Percentiles rank a stretch among this genome's conserved stretches.
Evolutionary conservation across 2,797 vertebrate species (phyloP).

Genomic region (Etheostoma nigrum): DNA sequence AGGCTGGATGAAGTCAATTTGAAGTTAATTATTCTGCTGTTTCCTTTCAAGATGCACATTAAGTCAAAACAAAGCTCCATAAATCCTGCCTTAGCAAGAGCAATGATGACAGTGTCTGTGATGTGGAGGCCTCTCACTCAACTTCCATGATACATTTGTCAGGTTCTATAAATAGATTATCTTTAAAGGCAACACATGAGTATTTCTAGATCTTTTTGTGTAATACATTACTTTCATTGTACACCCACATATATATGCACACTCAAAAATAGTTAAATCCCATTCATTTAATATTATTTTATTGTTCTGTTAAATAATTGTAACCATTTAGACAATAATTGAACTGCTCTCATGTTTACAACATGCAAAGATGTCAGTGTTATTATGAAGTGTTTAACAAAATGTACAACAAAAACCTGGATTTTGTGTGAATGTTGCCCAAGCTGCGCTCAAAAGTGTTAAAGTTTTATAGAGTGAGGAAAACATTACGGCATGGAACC

Average conservation of each 20-base stretch:
- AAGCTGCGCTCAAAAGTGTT: constrained; percentile 31
- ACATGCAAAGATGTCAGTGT: constrained; percentile 19
- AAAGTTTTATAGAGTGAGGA: constrained; percentile 59
- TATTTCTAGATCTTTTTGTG: constrained; percentile 1
- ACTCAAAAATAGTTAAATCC: background rate
- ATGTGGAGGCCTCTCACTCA: constrained; percentile 31
- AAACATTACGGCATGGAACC: constrained; percentile 46
- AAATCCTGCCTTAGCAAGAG: constrained; percentile 45
- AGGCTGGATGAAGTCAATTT: constrained; percentile 63
- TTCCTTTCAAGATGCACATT: constrained; percentile 64
- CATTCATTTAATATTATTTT: background rate
- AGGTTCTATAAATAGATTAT: constrained; percentile 21
- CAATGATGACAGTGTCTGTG: constrained; percentile 39
- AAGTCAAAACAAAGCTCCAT: constrained; percentile 59
- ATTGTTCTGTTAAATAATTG: constrained; percentile 20
- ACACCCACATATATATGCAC: background rate
- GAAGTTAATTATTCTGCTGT: constrained; percentile 65
- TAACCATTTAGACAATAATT: constrained; percentile 14
- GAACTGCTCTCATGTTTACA: constrained; percentile 20
- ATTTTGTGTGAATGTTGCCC: constrained; percentile 54
- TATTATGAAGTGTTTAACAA: constrained; percentile 54
- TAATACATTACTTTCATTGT: background rate
- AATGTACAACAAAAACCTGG: constrained; percentile 41
- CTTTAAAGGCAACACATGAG: background rate
- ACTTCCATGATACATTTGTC: constrained; percentile 25